These are phyloP conservation scores for Chrysopilus asiliformis DNA, from an alignment of 2,888 invertebrate species.

Conservation along the genomic window DNA sequence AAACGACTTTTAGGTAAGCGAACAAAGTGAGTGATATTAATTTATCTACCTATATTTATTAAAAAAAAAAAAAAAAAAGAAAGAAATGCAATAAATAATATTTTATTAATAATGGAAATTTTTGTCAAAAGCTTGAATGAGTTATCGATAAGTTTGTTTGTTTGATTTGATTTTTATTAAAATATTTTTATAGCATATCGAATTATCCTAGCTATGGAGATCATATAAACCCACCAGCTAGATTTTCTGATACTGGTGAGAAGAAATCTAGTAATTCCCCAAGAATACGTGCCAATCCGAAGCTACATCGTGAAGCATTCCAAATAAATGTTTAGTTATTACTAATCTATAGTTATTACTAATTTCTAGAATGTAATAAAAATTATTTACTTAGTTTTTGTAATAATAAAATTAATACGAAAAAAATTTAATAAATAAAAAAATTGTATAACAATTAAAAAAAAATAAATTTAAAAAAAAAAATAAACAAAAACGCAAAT, in stretches of 20 bases:
- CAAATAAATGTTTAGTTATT: constrained; percentile 59
- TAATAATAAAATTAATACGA: neutral
- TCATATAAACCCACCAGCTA: constrained; percentile 72
- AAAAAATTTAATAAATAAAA: constrained; percentile 1
- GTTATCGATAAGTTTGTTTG: no score
- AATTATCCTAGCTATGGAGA: constrained; percentile 70
- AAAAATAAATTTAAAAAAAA: constrained; percentile 8
- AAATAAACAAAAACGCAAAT: constrained; percentile 11
- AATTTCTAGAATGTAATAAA: neutral
- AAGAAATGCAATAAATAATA: no score
- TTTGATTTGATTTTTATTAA: no score
- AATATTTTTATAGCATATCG: constrained; percentile 49
- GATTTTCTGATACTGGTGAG: constrained; percentile 58
- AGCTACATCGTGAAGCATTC: constrained; percentile 55
- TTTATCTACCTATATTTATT: no score
- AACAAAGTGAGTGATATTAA: no score
- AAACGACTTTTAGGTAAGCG: constrained; percentile 63
- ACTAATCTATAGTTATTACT: no score
- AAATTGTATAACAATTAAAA: constrained; percentile 5
- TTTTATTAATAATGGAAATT: no score
- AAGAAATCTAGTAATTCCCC: constrained; percentile 36
- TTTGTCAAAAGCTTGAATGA: no score
- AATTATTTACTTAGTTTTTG: neutral
- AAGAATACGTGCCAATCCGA: constrained; percentile 39
- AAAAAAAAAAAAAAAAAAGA: no score